phyloP scores from a whole-genome alignment of 1,140 invertebrate genomes.

The Rhopalosiphum maidis region DNA sequence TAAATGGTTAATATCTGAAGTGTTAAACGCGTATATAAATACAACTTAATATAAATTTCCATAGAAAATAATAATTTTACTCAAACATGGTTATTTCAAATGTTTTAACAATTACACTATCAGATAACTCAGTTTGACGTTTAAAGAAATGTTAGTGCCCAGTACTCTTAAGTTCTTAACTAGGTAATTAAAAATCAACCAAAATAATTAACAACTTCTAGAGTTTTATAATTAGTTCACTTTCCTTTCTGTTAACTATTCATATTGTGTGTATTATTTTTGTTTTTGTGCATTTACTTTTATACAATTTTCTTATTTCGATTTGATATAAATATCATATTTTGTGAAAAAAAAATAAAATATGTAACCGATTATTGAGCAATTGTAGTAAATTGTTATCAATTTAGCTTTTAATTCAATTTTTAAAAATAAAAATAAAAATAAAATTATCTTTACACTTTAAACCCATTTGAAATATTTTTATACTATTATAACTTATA shows the following conservation, averaged over 20 bases:
- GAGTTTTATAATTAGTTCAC: neutral
- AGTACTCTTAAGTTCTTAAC: neutral
- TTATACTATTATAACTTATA: too few relatives aligned
- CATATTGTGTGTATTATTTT: too few relatives aligned
- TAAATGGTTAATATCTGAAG: too few relatives aligned
- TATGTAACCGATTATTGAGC: neutral
- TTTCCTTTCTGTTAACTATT: neutral
- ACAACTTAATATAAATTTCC: too few relatives aligned
- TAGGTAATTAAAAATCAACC: neutral
- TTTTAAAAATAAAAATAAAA: neutral
- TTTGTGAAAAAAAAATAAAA: neutral
- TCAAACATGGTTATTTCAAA: neutral
- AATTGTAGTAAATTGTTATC: neutral
- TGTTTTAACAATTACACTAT: neutral
- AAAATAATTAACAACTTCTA: neutral
- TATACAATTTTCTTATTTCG: neutral
- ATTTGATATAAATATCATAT: neutral
- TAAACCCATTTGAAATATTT: too few relatives aligned
- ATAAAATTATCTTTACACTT: too few relatives aligned
- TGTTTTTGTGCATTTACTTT: neutral
- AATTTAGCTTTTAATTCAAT: neutral
- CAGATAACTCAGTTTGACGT: neutral
- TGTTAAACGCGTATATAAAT: too few relatives aligned
- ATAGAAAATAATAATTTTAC: neutral
- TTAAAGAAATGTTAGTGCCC: neutral